phyloP scores from a whole-genome alignment of 2,797 vertebrate genomes.

The Kryptolebias ocellatus region DNA sequence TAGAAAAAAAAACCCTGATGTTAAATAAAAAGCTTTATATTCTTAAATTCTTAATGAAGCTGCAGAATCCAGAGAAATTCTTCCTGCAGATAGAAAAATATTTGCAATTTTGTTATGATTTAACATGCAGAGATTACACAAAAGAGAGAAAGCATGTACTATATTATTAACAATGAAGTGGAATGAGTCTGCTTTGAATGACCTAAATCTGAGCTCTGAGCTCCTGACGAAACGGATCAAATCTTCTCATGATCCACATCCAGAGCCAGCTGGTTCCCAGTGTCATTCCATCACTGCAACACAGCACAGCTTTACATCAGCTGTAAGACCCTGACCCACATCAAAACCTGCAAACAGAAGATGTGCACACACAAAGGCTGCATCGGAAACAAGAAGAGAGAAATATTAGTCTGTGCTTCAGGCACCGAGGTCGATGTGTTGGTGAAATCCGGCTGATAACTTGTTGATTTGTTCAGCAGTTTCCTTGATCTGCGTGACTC shows the following conservation, averaged over 20 bases:
- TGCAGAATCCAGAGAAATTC: not conserved
- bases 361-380: not conserved
- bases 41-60: not conserved
- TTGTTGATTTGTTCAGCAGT: not conserved
- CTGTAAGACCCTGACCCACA: slow-evolving; percentile 2
- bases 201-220: slow-evolving; percentile 60
- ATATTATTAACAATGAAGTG: slow-evolving; percentile 30
- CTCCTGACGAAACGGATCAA: slow-evolving; percentile 61
- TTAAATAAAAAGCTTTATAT: not conserved
- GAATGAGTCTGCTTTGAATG: slow-evolving; percentile 42
- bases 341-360: not conserved
- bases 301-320: not conserved
- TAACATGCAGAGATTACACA: not conserved
- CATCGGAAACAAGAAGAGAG: not conserved
- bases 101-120: no score
- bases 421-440: no score
- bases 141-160: slow-evolving; percentile 12
- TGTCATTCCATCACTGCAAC: slow-evolving; percentile 44
- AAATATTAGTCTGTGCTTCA: not conserved
- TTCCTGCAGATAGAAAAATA: no score
- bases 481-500: slow-evolving; percentile 9
- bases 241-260: slow-evolving; percentile 71
- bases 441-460: not conserved
- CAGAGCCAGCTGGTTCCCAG: slow-evolving; percentile 57
- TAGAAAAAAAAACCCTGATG: not conserved